Evolutionary conservation across 2,113 vertebrate species (phyloP), one percentile per base, ranked within the genome.

Genomic region (Aythya baeri): DNA sequence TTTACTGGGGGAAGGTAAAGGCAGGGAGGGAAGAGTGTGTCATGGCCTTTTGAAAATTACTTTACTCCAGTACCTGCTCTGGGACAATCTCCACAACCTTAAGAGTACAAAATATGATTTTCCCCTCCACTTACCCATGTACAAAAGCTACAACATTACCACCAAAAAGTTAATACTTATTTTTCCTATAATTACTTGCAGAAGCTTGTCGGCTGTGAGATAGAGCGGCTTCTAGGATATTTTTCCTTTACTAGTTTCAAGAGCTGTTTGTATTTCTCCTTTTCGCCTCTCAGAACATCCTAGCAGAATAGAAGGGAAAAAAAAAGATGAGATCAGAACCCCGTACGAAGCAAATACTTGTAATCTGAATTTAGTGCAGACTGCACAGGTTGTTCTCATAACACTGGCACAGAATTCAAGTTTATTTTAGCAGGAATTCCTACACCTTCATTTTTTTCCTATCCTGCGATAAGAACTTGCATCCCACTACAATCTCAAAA

Each of bases 231-330:
- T 83, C 93, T 82, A 63, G 93, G 86, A n/a, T 81, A 52, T 26
- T 92, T 82, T 76, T 95, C 97, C 94, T 98, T 98, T 57, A 95
- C 87, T 54, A 95, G 90, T 41, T 97, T 58, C 63, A 98, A 25
- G 41, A 98, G 92, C 38, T 88, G 93, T 46, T 71, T 91, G 52
- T 98, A 98, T 26, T 95, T 98, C 54, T 95, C 94, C 94, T 94
- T 96, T 62, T 98, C 97, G 54, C 89, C 95, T 94, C 85, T 96
- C 52, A 97, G 91, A 94, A 98, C 95, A 89, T 82, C 97, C 98
- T 98, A 73, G 70, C 23, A 57, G 72, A 18, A n/a, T 1, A 22
- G n/a, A 20, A 57, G 41, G 10, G 16, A 41, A 26, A 38, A 66
- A 49, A 65, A 66, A 0, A 26, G 50, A 49, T 29, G 21, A 36